Evolutionary conservation across 2,888 invertebrate species (phyloP).

Genomic region (Apoda limacodes): DNA sequence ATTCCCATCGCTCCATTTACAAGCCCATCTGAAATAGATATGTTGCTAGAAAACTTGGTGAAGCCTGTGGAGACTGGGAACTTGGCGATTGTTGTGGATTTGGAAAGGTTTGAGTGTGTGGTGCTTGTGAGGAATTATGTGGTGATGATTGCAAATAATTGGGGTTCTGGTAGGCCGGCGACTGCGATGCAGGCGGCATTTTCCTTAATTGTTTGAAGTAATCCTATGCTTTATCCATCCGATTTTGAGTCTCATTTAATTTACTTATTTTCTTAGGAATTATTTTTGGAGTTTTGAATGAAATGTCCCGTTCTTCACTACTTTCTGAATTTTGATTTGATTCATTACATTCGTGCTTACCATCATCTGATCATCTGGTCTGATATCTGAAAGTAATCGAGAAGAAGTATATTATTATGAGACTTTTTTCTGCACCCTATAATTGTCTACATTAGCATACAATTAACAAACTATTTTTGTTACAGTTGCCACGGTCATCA

Average conservation of each 20-base stretch:
- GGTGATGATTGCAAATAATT: too few species aligned
- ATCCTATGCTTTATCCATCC: constrained; percentile 6
- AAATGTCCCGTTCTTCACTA: constrained; percentile 6
- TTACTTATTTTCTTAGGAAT: constrained; percentile 6
- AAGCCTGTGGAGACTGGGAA: constrained; percentile 1
- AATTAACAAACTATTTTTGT: constrained; percentile 3
- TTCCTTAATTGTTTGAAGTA: constrained; percentile 3
- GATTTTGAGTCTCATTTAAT: constrained; percentile 3
- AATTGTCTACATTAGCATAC: constrained; percentile 1
- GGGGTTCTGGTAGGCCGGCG: constrained; percentile 1
- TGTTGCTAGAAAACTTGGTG: too few species aligned
- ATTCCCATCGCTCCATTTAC: constrained; percentile 7
- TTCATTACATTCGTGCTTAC: constrained; percentile 7
- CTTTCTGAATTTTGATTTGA: constrained; percentile 6
- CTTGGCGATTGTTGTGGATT: constrained; percentile 3
- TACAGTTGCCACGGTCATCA: constrained; percentile 4
- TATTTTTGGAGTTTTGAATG: constrained; percentile 6
- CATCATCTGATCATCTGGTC: constrained; percentile 2
- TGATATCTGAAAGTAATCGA: constrained; percentile 7
- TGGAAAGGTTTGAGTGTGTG: constrained; percentile 3
- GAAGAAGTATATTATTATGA: constrained; percentile 3
- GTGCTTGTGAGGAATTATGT: constrained; percentile 2
- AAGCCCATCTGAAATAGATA: too few species aligned
- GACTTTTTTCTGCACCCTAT: not conserved
- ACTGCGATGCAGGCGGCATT: too few species aligned